Percentiles rank a stretch among this genome's conserved stretches.
phyloP scores from a whole-genome alignment of 2,797 vertebrate genomes.

The Aplochiton taeniatus region DNA sequence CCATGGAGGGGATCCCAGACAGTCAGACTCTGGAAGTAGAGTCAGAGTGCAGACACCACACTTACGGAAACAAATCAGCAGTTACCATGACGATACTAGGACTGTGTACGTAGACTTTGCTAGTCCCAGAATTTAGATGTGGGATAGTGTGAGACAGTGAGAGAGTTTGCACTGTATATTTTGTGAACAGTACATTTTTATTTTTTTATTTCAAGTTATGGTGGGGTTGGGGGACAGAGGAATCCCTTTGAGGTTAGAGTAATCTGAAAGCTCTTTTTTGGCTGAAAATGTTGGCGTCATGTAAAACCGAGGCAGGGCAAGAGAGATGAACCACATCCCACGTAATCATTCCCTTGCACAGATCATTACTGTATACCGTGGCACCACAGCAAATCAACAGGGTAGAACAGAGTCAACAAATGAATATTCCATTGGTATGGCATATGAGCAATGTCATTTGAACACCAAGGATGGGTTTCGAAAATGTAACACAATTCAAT shows the following conservation, averaged over 20 bases:
- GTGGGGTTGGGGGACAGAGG: conserved; percentile 32
- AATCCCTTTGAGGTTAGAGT: conserved; percentile 32
- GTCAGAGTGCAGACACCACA: not conserved
- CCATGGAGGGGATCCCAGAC: not conserved
- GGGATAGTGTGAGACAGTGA: conserved; percentile 19
- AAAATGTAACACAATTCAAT: too few relatives aligned
- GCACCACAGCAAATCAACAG: not conserved
- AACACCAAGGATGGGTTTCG: too few relatives aligned
- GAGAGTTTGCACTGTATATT: not conserved
- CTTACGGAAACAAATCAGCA: conserved; percentile 37
- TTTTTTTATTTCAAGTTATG: conserved; percentile 33
- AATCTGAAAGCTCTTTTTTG: conserved; percentile 16
- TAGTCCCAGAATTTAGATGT: conserved; percentile 34
- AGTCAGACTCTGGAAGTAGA: not conserved
- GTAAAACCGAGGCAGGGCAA: conserved; percentile 27
- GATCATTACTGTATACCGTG: not conserved
- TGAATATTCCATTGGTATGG: too few relatives aligned
- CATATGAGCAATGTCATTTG: too few relatives aligned
- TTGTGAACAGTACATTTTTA: not conserved
- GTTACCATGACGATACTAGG: conserved; percentile 41
- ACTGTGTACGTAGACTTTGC: conserved; percentile 38
- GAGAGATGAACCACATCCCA: conserved; percentile 49
- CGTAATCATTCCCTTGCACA: conserved; percentile 34
- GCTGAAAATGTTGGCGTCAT: conserved; percentile 31
- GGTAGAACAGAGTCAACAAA: not conserved